Conservation (phyloP, 2,797 vertebrate genomes). For the Tokudaia tokunoshimensis region DNA sequence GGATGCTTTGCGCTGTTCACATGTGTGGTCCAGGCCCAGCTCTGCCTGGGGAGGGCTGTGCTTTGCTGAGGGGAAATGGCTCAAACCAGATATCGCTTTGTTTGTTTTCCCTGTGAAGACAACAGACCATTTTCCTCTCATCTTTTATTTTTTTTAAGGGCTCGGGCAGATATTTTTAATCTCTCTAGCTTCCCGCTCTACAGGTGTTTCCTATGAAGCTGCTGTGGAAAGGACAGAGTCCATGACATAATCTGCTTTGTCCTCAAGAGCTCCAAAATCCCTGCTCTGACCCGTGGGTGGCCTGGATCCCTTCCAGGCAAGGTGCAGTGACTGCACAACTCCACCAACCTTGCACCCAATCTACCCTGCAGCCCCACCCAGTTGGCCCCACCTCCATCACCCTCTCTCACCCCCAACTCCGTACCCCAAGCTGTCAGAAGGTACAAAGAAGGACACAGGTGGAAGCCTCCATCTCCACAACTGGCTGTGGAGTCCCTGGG, state of each 20-base stretch:
- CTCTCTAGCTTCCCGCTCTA: conserved; percentile 68
- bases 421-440: not conserved
- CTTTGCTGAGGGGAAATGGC: conserved; percentile 55
- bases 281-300: not conserved
- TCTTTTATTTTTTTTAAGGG: conserved; percentile 73
- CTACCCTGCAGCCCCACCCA: not conserved
- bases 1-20: not conserved
- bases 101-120: conserved; percentile 74
- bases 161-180: conserved; percentile 75
- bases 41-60: conserved; percentile 6
- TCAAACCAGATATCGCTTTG: conserved; percentile 68
- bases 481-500: not conserved
- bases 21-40: not conserved
- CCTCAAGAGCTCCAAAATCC: not conserved
- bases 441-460: not conserved
- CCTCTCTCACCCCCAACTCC: not conserved
- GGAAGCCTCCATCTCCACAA: not conserved
- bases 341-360: not conserved
- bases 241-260: conserved; percentile 13
- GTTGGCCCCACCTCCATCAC: not conserved
- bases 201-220: conserved; percentile 83
- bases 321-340: fast-evolving
- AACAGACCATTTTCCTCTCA: conserved; percentile 62
- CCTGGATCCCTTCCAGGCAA: no score
- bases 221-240: conserved; percentile 32